These are phyloP conservation scores for Brachionus manjavacas DNA, from an alignment of 1,140 invertebrate species.

Conservation along the genomic window DNA sequence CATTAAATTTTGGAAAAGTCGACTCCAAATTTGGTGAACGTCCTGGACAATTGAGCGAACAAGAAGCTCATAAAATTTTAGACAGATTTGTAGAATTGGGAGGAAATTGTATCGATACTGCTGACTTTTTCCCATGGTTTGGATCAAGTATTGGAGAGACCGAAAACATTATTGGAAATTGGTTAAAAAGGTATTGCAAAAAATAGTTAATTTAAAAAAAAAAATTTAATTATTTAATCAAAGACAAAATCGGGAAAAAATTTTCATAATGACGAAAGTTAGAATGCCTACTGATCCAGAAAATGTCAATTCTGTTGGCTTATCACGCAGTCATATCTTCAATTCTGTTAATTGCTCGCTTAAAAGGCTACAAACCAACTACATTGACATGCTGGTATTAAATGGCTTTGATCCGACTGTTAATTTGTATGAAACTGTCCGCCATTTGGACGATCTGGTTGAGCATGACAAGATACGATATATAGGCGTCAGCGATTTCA, in stretches of 20 bases:
- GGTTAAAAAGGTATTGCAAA: conserved; percentile 48
- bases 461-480: conserved; percentile 48
- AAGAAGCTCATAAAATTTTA: conserved; percentile 46
- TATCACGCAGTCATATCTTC: conserved; percentile 41
- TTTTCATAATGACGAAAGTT: conserved; percentile 41
- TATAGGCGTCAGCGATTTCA: conserved; percentile 48
- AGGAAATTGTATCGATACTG: conserved; percentile 54
- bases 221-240: background rate
- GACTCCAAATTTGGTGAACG: conserved; percentile 37
- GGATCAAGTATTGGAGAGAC: conserved; percentile 45
- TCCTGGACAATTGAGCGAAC: conserved; percentile 45
- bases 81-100: conserved; percentile 50
- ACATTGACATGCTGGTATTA: conserved; percentile 43
- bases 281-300: conserved; percentile 24
- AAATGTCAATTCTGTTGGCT: conserved; percentile 22
- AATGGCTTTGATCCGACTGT: conserved; percentile 47
- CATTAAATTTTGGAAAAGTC: conserved; percentile 46
- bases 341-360: conserved; percentile 36
- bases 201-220: background rate
- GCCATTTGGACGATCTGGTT: conserved; percentile 48
- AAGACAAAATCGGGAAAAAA: conserved; percentile 38
- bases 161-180: conserved; percentile 50
- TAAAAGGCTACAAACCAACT: conserved; percentile 41
- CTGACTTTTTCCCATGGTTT: conserved; percentile 48
- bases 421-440: conserved; percentile 47